These are phyloP conservation scores for Microhierax caerulescens DNA, from an alignment of 2,797 vertebrate species.

Conservation along the genomic window DNA sequence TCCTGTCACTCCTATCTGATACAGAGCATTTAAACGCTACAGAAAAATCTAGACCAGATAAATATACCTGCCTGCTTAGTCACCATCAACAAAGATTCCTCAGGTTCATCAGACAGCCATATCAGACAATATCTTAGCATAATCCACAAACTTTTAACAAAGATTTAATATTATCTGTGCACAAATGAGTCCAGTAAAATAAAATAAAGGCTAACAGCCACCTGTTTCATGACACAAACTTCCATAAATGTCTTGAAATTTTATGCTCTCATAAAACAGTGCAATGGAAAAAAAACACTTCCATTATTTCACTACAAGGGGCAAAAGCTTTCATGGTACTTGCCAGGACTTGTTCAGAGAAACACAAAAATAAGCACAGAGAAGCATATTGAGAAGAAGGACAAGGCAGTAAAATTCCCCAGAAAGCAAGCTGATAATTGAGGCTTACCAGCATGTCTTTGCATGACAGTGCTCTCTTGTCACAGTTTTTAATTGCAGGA, in stretches of 20 bases:
- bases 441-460: neutral
- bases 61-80: neutral
- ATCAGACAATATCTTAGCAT: constrained; percentile 25
- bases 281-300: neutral
- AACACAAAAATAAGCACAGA: constrained; percentile 6
- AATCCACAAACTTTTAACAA: constrained; percentile 62
- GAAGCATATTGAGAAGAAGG: neutral
- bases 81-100: neutral
- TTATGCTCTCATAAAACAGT: constrained; percentile 60
- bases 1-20: neutral
- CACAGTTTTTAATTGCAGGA: neutral
- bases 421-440: neutral
- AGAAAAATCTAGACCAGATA: neutral
- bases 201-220: constrained; percentile 70
- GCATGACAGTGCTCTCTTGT: neutral
- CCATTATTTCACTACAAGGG: constrained; percentile 23
- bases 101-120: neutral
- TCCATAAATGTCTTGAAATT: constrained; percentile 64
- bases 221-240: constrained; percentile 60
- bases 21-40: neutral
- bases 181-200: constrained; percentile 63
- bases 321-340: neutral
- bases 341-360: neutral
- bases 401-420: neutral
- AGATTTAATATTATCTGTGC: constrained; percentile 51